A percentile compares a stretch with the other conserved stretches of the same genome.
phyloP scores from a whole-genome alignment of 2,797 vertebrate species.

The Carcharodon carcharias region DNA sequence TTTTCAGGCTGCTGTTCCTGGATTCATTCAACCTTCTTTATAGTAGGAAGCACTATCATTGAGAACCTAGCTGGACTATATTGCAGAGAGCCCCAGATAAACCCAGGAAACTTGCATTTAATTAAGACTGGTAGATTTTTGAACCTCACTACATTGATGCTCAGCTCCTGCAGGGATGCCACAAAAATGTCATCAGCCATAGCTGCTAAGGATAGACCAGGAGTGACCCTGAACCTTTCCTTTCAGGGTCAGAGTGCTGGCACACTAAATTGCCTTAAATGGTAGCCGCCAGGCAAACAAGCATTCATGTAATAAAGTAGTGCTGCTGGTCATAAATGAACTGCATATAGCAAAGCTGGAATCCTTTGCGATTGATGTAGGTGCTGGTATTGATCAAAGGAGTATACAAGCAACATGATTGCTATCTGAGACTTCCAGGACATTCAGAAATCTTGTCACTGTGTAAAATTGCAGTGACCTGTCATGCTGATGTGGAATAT shows the following conservation, averaged over 20 bases:
- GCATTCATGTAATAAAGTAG: neutral
- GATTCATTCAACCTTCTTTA: neutral
- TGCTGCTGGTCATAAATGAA: neutral
- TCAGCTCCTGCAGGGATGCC: neutral
- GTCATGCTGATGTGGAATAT: neutral
- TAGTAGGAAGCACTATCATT: neutral
- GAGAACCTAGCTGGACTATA: neutral
- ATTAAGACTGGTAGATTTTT: neutral
- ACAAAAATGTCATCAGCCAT: neutral
- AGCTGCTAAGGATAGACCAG: neutral
- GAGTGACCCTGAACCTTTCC: neutral
- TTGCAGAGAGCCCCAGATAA: neutral
- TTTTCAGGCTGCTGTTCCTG: neutral
- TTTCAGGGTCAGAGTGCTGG: neutral
- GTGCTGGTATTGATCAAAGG: neutral
- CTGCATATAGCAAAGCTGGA: neutral
- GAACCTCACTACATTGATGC: neutral
- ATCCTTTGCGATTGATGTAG: neutral
- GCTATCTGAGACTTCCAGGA: neutral
- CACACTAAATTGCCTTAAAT: neutral
- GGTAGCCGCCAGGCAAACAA: neutral
- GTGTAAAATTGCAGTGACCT: neutral
- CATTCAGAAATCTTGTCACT: neutral
- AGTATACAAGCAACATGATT: neutral
- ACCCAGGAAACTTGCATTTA: neutral